Conservation (phyloP, 2,113 vertebrate species). For the Microcebus tavaratra region DNA sequence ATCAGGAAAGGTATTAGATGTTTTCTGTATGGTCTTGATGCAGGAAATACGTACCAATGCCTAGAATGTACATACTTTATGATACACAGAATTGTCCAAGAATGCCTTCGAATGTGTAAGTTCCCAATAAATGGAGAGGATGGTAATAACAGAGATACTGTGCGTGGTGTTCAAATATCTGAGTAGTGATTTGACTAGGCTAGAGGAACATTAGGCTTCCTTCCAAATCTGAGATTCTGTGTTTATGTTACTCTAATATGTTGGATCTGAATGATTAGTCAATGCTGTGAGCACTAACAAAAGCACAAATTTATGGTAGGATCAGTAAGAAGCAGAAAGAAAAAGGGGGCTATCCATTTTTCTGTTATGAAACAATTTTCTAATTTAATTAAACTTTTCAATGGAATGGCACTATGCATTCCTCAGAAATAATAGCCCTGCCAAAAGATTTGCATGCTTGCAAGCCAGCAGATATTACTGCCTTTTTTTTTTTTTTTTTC, state of each 20-base stretch:
- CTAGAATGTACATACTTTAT: not conserved
- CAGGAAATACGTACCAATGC: not conserved
- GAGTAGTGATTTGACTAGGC: not conserved
- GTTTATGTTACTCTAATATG: not conserved
- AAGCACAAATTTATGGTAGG: not conserved
- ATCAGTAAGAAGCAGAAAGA: not conserved
- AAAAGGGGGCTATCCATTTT: not conserved
- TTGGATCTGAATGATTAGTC: not conserved
- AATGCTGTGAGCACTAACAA: not conserved
- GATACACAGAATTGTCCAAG: not conserved
- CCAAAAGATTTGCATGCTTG: no score
- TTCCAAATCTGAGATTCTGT: not conserved
- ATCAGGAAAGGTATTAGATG: not conserved
- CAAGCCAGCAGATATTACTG: not conserved
- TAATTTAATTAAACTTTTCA: not conserved
- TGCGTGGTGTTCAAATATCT: not conserved
- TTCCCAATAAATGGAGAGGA: not conserved
- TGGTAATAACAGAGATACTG: not conserved
- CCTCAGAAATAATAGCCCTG: not conserved
- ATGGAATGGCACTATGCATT: not conserved
- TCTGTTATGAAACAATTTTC: not conserved
- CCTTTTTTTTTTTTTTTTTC: no score
- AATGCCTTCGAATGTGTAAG: not conserved
- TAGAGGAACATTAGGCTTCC: not conserved
- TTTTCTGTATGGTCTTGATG: not conserved